These are phyloP conservation scores for Berghia stephanieae DNA, from an alignment of 1,140 invertebrate genomes.

Conservation along the genomic window DNA sequence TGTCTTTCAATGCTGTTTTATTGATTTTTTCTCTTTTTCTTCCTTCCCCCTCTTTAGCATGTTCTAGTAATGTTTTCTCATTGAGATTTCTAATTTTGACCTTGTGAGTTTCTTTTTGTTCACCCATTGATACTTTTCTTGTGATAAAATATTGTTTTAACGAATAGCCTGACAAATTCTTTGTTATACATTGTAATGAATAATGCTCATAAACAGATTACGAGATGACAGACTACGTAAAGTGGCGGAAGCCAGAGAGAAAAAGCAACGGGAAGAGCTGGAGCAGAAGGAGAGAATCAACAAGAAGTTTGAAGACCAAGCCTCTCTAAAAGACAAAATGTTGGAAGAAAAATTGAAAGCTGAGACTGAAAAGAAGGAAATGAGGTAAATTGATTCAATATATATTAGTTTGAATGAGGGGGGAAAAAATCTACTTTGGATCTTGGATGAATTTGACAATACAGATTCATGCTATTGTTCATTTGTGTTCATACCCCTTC, in stretches of 20 bases:
- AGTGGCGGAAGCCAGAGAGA: slow-evolving; percentile 45
- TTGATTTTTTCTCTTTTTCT: too few species aligned
- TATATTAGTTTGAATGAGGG: neutral
- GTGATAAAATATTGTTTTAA: too few species aligned
- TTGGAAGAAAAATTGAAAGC: slow-evolving; percentile 54
- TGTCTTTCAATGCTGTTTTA: too few species aligned
- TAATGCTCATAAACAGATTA: too few species aligned
- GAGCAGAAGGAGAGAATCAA: slow-evolving; percentile 44
- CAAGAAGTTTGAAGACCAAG: slow-evolving; percentile 49
- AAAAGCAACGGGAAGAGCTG: slow-evolving; percentile 41
- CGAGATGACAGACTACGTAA: slow-evolving; percentile 55
- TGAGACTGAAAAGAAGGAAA: slow-evolving; percentile 51
- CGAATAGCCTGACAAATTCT: too few species aligned
- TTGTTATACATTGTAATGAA: too few species aligned
- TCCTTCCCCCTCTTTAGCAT: too few species aligned
- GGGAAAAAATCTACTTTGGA: neutral
- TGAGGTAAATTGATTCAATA: slow-evolving; percentile 38
- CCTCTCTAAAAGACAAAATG: slow-evolving; percentile 43
- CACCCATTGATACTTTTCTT: too few species aligned
- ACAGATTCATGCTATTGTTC: neutral
- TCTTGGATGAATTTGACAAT: neutral
- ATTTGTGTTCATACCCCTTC: neutral
- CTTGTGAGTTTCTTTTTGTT: too few species aligned
- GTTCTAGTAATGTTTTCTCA: too few species aligned
- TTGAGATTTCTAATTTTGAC: too few species aligned